Base-by-base conservation (phyloP, 2,888 invertebrate species). In the Andrena bicolor region DNA sequence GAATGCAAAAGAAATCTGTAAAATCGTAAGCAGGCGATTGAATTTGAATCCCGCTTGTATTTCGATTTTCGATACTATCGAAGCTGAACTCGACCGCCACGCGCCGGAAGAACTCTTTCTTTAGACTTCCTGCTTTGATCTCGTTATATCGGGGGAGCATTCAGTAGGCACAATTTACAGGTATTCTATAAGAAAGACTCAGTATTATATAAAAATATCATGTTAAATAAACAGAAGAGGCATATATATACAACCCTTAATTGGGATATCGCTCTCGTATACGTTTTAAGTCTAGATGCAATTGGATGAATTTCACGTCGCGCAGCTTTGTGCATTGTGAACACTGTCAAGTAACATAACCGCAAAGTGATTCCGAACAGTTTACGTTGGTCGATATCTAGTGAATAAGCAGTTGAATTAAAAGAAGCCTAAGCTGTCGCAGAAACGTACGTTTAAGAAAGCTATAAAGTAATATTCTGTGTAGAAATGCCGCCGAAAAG, bases 401-500 rank as follows among this genome's bases (percentile, higher is more conserved):
- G 2, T 20, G 7, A 1, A 51, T 2, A 70, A 32, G 28, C 35
- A n/a, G 35, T 10, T 16, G 6, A 32, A 51, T 32, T 30, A 16
- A 26, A 30, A 41, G 35, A 2, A 16, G 58, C n/a, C 0, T n/a
- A 20, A 35, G 6, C 28, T n/a, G 10, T 35, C 49, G n/a, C 23
- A 10, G 48, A 7, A 6, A 10, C 58, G 35, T 30, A 7, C 53
- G 8, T 35, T 16, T 20, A 56, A 53, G 51, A n/a, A 70, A 53
- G 3, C 10, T 10, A 49, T 60, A 8, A n/a, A 72, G 48, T 58
- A 64, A 64, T 82, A 49, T 74, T 63, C 74, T 60, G 1, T 35
- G 86, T 78, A 89, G 92, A 94, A 95, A 99, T 99, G 99, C 99
- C 99, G 94, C 99, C 99, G 88, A 97, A 99, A 93, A 99, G 99